Base-by-base conservation (phyloP, 2,888 invertebrate species). In the Drosophila subquinaria region DNA sequence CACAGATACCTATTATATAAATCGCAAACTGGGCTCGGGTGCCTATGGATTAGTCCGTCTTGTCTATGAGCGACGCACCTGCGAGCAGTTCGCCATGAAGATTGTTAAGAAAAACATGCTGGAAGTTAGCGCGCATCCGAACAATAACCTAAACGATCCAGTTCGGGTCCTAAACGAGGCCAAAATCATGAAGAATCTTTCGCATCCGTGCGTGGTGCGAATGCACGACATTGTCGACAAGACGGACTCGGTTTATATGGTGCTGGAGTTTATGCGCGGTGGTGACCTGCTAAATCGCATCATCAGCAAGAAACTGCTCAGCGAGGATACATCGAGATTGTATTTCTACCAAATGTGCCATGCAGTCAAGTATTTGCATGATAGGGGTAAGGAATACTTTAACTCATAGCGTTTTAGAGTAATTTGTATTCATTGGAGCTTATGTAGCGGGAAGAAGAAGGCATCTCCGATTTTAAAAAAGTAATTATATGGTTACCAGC, bases 211-310 rank as follows among this genome's bases (percentile, higher is more conserved):
- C 92, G 95, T 98, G 60, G 96, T 98, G 56, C 94, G 94, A 61
- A 95, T 97, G 92, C 95, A 96, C 91, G 97, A 97, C 90, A 96
- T 97, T 45, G 94, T 96, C 55, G 96, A 98, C 85, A 95, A 95
- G 0, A 94, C 94, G 0, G 95, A 95, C 3, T 95, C 95, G 0
- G 95, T 98, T 1, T 98, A 95, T 88, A 96, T 98, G 79, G 94
- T 98, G 1, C 93, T 98, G 60, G 98, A 98, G 90, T 94, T 97
- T 89, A 97, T 98, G 95, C 95, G 95, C 85, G 98, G 98, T 2
- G 98, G 98, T 0, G 98, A 98, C 92, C 93, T 98, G 52, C 96
- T 96, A 82, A 95, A 96, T 79, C 94, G 96, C 59, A 96, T 98
- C 69, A 94, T 94, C 0, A 93, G 93, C 60, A 93, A 94, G 5